Base-by-base conservation (phyloP, 2,888 invertebrate species). In the Lochmaea crataegi region DNA sequence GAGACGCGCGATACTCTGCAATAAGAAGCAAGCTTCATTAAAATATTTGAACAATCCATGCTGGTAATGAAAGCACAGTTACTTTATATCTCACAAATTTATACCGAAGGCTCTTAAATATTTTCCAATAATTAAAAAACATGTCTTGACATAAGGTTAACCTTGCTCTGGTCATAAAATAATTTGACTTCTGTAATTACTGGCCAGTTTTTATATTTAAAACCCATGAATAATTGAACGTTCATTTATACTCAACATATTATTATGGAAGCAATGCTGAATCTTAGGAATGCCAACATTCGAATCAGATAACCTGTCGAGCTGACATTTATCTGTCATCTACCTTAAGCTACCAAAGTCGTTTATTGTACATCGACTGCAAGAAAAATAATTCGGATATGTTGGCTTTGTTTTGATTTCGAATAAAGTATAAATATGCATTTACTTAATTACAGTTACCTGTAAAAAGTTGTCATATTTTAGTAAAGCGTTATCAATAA, bases 251-350 rank as follows among this genome's bases (percentile, higher is more conserved):
- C n/a, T 1, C 16, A 16, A 56, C n/a, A 56, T 56, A 56, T n/a
- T n/a, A n/a, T n/a, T n/a, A 22, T 56, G 53, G 53, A 56, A 56
- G 53, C 53, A 56, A 56, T 56, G 53, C n/a, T 56, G 16, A 18
- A 56, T 18, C 18, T 56, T 56, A 2, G 16, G 53, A 5, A 56
- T 56, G 53, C 18, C 10, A 56, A 16, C 16, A 16, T 56, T 56
- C 9, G n/a, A n/a, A n/a, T n/a, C n/a, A n/a, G n/a, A n/a, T 56
- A 16, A 56, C 53, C 53, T 56, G 53, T 10, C 53, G 16, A 22
- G 53, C 16, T 9, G 53, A 56, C 45, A 14, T 10, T 56, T 56
- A 56, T 56, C 18, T 22, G 53, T 18, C 53, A 10, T 18, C 12
- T 56, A 56, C 10, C 18, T 22, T 4, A 56, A 56, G 4, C 53